A percentile compares a stretch with the other conserved stretches of the same genome.
Evolutionary conservation across 2,113 vertebrate species (phyloP).

Genomic region (Patagioenas fasciata): DNA sequence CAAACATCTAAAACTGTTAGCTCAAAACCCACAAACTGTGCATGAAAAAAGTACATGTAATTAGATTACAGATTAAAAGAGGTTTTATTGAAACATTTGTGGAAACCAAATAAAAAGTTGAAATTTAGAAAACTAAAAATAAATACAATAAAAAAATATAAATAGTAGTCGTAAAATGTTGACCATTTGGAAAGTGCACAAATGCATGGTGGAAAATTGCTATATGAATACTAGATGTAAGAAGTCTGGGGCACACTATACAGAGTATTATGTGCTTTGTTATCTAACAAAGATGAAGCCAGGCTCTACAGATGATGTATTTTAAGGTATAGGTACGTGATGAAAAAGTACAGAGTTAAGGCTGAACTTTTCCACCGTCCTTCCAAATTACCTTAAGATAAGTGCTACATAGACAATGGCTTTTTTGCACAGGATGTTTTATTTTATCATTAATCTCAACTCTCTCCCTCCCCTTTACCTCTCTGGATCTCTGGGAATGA

Average conservation of each 20-base stretch:
- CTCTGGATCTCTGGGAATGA: slow-evolving; percentile 60
- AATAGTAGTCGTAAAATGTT: not conserved
- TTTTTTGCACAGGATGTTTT: slow-evolving; percentile 54
- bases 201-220: not conserved
- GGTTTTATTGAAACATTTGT: not conserved
- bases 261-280: not conserved
- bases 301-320: not conserved
- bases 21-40: slow-evolving; percentile 15
- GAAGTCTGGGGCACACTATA: not conserved
- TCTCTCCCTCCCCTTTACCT: slow-evolving; percentile 40
- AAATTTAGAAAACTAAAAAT: slow-evolving; percentile 17
- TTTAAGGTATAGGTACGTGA: not conserved
- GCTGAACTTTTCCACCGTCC: not conserved
- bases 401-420: not conserved
- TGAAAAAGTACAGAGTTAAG: slow-evolving; percentile 19
- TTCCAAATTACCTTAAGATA: slow-evolving; percentile 34
- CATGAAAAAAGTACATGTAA: not conserved
- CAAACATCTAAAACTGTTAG: not conserved
- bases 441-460: slow-evolving; percentile 58
- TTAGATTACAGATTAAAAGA: slow-evolving; percentile 1
- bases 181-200: not conserved
- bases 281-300: not conserved
- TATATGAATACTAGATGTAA: not conserved
- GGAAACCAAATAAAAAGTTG: slow-evolving; percentile 1
- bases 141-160: not conserved